These are phyloP conservation scores for Oncorhynchus masou DNA, from an alignment of 2,113 vertebrate species.

Conservation along the genomic window DNA sequence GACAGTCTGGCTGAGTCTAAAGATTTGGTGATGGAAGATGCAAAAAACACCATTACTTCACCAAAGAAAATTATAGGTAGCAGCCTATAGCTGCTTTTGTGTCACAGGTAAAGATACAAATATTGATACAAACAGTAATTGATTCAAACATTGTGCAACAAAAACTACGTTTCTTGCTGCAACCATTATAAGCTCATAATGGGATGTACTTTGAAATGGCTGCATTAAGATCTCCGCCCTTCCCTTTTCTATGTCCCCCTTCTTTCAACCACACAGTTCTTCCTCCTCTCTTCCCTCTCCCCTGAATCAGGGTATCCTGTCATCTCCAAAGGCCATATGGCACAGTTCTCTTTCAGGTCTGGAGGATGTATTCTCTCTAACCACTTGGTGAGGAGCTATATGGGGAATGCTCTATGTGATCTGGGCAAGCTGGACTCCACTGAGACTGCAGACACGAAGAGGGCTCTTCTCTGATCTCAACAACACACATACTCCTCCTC, in stretches of 20 bases:
- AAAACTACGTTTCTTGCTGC: too few relatives aligned
- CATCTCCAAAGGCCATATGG: conserved; percentile 70
- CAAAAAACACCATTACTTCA: too few relatives aligned
- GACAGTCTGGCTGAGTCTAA: too few relatives aligned
- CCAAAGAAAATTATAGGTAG: too few relatives aligned
- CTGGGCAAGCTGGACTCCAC: conserved; percentile 63
- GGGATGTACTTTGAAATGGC: conserved; percentile 23
- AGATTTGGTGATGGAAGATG: too few relatives aligned
- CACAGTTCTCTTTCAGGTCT: conserved; percentile 48
- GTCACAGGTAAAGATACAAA: too few relatives aligned
- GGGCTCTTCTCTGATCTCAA: conserved; percentile 60
- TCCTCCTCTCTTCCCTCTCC: conserved; percentile 28
- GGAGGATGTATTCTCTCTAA: conserved; percentile 60
- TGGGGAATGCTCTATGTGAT: conserved; percentile 65
- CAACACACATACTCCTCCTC: conserved; percentile 43
- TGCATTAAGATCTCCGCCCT: conserved; percentile 35
- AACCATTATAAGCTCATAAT: neutral
- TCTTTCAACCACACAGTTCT: conserved; percentile 23
- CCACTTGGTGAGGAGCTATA: conserved; percentile 61
- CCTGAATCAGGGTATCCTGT: conserved; percentile 49
- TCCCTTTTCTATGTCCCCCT: conserved; percentile 36
- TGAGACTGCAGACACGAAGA: conserved; percentile 46
- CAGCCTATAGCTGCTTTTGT: too few relatives aligned
- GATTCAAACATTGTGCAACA: neutral
- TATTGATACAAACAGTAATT: too few relatives aligned